A percentile compares a stretch with the other conserved stretches of the same genome.
phyloP scores from a whole-genome alignment of 2,888 invertebrate species.

The Eupithecia inturbata region DNA sequence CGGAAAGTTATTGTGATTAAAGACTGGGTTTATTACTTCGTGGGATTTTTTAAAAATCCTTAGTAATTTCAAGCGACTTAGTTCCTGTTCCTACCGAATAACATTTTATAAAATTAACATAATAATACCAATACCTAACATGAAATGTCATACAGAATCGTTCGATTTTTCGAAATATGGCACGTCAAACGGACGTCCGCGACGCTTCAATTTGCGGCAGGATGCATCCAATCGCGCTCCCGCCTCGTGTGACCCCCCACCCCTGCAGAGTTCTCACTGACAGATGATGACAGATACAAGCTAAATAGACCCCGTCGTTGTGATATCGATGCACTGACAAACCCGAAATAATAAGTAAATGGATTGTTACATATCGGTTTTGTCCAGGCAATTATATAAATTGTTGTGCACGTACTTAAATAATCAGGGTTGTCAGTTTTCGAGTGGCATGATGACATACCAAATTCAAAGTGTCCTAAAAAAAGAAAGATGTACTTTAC shows the following conservation, averaged over 20 bases:
- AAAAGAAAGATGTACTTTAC: not conserved
- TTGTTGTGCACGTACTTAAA: not conserved
- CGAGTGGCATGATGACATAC: not conserved
- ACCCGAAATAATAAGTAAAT: conserved; percentile 6
- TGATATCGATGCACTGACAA: not conserved
- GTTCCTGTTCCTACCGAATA: not conserved
- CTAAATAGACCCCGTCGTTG: not conserved
- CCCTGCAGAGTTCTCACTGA: conserved; percentile 18
- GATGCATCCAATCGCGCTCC: conserved; percentile 75
- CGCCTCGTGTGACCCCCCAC: conserved; percentile 46
- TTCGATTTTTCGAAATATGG: conserved; percentile 48
- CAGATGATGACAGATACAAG: conserved; percentile 23
- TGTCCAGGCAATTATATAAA: conserved; percentile 3
- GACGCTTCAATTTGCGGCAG: conserved; percentile 71
- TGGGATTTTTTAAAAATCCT: not conserved
- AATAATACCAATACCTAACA: not conserved
- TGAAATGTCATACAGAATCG: conserved; percentile 4
- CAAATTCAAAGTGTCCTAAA: not conserved
- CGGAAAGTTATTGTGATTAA: not conserved
- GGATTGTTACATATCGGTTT: conserved; percentile 1
- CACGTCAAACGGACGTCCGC: conserved; percentile 66
- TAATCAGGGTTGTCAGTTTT: not conserved
- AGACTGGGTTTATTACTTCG: not conserved
- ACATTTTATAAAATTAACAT: not conserved
- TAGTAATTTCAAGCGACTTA: not conserved